These are phyloP conservation scores for human (Homo sapiens) DNA, from an alignment of 2,113 vertebrate species.

Conservation along the genomic window DNA sequence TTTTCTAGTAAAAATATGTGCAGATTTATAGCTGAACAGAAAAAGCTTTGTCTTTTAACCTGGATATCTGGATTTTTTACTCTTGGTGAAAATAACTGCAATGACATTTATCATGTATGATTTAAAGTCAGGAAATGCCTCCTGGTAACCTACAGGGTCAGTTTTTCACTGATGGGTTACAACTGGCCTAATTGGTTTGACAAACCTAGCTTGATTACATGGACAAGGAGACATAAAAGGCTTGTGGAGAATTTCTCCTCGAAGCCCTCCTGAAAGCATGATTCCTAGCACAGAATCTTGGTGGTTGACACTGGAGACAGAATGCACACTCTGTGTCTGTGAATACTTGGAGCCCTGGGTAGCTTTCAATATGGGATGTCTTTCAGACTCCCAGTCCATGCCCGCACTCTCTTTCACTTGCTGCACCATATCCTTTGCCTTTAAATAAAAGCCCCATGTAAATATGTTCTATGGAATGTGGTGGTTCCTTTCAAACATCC, in stretches of 20 bases:
- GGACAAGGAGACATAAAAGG: background rate
- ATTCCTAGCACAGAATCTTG: background rate
- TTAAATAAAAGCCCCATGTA: background rate
- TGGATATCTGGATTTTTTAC: background rate
- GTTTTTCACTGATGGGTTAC: background rate
- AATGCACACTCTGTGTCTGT: background rate
- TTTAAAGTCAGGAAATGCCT: background rate
- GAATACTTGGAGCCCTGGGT: background rate
- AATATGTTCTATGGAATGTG: background rate
- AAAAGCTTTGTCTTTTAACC: background rate
- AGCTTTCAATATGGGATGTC: background rate
- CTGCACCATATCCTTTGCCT: background rate
- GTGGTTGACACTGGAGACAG: background rate
- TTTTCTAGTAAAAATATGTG: background rate
- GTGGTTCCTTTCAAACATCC: background rate
- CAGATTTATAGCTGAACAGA: background rate
- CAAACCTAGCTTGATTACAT: background rate
- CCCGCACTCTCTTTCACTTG: background rate
- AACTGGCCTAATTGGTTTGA: background rate
- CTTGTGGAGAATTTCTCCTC: background rate
- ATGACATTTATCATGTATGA: background rate
- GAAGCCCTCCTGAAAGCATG: background rate
- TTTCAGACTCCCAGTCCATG: background rate
- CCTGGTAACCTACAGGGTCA: background rate
- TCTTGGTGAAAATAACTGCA: background rate